phyloP scores from a whole-genome alignment of 2,113 vertebrate genomes.

The Condylura cristata region DNA sequence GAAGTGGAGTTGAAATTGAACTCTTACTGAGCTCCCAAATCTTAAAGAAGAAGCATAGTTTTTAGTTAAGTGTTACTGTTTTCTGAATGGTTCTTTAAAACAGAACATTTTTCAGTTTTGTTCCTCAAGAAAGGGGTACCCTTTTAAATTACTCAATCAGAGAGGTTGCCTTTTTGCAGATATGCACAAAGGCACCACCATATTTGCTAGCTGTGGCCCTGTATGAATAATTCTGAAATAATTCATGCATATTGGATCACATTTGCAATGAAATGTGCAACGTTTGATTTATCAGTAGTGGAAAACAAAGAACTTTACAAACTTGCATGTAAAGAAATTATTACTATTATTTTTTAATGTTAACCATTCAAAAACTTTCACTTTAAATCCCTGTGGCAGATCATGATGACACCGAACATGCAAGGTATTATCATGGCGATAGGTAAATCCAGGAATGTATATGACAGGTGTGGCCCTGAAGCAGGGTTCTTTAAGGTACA shows the following conservation, averaged over 20 bases:
- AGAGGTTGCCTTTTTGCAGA: slow-evolving; percentile 21
- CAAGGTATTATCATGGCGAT: slow-evolving; percentile 99
- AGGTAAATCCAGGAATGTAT: slow-evolving; percentile 97
- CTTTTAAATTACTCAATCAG: background rate
- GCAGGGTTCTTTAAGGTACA: slow-evolving; percentile 99
- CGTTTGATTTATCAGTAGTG: slow-evolving; percentile 60
- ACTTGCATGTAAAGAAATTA: slow-evolving; percentile 83
- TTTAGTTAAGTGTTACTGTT: background rate
- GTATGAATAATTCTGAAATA: slow-evolving; percentile 43
- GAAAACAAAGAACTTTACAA: slow-evolving; percentile 63
- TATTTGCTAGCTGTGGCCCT: background rate
- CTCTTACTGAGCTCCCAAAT: background rate
- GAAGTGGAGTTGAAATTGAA: background rate
- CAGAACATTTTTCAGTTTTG: slow-evolving; percentile 11
- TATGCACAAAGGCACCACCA: background rate
- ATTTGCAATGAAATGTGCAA: slow-evolving; percentile 49
- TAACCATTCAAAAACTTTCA: slow-evolving; percentile 84
- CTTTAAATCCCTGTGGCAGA: slow-evolving; percentile 93
- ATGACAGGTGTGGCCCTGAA: slow-evolving; percentile 98
- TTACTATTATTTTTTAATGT: slow-evolving; percentile 75
- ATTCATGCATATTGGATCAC: slow-evolving; percentile 15
- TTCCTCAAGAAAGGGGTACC: background rate
- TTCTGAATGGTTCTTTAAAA: background rate
- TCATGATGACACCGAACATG: slow-evolving; percentile 99
- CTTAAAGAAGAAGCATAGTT: background rate